These are phyloP conservation scores for Ochropleura leucogaster DNA, from an alignment of 2,888 invertebrate genomes.

Conservation along the genomic window DNA sequence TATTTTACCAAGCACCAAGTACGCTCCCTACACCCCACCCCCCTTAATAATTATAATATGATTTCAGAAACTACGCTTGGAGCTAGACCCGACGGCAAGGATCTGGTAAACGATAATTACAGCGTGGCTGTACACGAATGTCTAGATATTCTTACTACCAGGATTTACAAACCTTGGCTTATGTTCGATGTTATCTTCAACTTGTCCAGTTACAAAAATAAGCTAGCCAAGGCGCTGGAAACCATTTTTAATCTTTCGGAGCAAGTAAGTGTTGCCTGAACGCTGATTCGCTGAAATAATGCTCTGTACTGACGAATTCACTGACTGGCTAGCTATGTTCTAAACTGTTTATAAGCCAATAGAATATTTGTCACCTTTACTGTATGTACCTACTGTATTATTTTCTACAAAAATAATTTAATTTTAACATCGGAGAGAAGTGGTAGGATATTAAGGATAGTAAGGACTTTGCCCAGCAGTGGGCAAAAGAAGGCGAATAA, in stretches of 20 bases:
- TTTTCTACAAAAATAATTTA: no score
- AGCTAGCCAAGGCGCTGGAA: slow-evolving; percentile 27
- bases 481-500: no score
- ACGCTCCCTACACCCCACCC: not conserved
- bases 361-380: no score
- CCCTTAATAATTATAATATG: no score
- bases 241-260: slow-evolving; percentile 35
- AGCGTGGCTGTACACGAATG: slow-evolving; percentile 47
- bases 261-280: slow-evolving; percentile 39
- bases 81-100: slow-evolving; percentile 16
- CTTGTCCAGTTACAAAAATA: slow-evolving; percentile 33
- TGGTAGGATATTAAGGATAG: no score
- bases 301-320: not conserved
- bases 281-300: not conserved
- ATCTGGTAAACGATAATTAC: slow-evolving; percentile 40
- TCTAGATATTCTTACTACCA: slow-evolving; percentile 39
- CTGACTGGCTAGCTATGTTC: not conserved
- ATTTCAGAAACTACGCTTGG: slow-evolving; percentile 61
- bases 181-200: slow-evolving; percentile 51
- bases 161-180: slow-evolving; percentile 49
- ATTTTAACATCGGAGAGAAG: not conserved
- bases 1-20: no score
- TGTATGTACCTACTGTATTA: no score
- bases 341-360: no score
- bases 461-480: no score